phyloP scores from a whole-genome alignment of 2,113 vertebrate species.

The Grallaria varia region DNA sequence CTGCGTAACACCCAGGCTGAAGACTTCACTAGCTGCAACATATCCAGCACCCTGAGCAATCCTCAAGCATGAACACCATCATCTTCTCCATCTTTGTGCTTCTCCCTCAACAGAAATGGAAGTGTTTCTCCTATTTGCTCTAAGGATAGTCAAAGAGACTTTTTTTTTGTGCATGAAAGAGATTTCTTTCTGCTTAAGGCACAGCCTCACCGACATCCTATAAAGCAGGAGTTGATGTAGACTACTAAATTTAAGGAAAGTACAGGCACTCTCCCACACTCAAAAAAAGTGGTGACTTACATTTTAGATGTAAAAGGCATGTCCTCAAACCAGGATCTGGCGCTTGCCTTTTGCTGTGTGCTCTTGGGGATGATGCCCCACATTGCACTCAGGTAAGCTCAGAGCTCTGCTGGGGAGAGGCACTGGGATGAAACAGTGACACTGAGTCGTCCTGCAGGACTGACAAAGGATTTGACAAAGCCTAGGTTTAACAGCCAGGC shows the following conservation, averaged over 20 bases:
- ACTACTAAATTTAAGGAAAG: background rate
- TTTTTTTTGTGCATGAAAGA: background rate
- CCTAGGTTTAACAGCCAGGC: background rate
- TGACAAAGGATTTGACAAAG: background rate
- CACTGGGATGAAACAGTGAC: accelerated
- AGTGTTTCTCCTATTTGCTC: background rate
- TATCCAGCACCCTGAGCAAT: background rate
- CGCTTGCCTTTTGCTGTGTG: background rate
- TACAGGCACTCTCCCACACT: background rate
- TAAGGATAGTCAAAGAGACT: background rate
- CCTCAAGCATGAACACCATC: background rate
- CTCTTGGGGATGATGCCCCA: background rate
- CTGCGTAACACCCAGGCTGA: background rate
- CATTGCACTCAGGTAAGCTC: background rate
- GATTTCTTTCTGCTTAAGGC: background rate
- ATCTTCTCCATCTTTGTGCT: background rate
- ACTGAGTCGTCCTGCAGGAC: background rate
- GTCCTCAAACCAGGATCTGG: background rate
- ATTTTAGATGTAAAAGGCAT: background rate
- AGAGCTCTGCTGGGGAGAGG: background rate
- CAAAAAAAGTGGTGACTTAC: background rate
- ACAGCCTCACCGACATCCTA: background rate
- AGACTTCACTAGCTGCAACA: background rate
- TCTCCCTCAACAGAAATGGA: background rate
- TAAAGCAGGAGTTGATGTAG: background rate